Evolutionary conservation across 2,888 invertebrate genomes (phyloP), one percentile per base, ranked within the genome.

Genomic region (Oscheius sp.): DNA sequence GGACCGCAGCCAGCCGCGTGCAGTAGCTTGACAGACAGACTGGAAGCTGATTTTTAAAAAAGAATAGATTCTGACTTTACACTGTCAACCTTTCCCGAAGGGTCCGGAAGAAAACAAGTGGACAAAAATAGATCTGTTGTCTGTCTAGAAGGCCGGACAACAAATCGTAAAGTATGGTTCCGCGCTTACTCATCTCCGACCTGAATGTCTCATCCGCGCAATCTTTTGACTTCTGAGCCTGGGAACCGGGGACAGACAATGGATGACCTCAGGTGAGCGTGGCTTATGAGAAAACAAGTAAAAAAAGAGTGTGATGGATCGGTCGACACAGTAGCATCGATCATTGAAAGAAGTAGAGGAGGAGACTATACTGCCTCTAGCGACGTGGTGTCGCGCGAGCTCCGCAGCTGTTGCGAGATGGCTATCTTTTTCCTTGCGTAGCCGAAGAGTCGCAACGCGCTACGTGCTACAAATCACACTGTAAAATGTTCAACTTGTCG

Each of bases 401-500:
- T 33, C 55, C 68, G 55, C 68, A 68, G 68, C 68, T 68, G 68
- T 66, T 32, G 50, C 66, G 35, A 51, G 68, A 68, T 68, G 4
- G 53, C 53, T 55, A 68, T 68, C 68, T 68, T 53, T 10, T 53
- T 32, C 21, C 37, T 13, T 33, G 33, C 55, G 35, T 42, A 55
- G 55, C 42, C n/a, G 29, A 29, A 48, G 48, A 65, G 51, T 65
- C 48, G 65, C 65, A 48, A 65, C 65, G 53, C 32, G n/a, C 1
- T 13, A 55, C 55, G 68, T 68, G 68, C 68, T 68, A 68, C 68
- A 55, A 68, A 68, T 68, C 68, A 68, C 68, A 68, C 68, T 68
- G 68, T 68, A 68, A 68, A 68, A 55, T 68, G 55, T 68, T 68
- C 68, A 55, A 68, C 55, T 68, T 68, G 68, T 68, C 68, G 68